phyloP scores from a whole-genome alignment of 2,797 vertebrate genomes.

The Cirrhinus molitorella region DNA sequence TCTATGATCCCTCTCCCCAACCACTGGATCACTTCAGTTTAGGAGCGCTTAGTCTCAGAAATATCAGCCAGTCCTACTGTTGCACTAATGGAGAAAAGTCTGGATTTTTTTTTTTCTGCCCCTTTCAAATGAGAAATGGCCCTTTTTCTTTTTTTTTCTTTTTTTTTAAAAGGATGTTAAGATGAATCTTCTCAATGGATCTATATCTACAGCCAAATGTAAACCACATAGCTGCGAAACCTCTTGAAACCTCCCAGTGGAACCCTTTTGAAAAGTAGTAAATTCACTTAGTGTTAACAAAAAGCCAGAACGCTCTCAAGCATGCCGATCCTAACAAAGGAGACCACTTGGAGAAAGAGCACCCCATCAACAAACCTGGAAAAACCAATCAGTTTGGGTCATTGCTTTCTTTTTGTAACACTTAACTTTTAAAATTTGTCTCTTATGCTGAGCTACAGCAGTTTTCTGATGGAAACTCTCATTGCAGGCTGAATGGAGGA shows the following conservation, averaged over 20 bases:
- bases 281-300: conserved; percentile 42
- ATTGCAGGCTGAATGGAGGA: conserved; percentile 77
- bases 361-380: conserved; percentile 70
- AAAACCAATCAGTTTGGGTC: conserved; percentile 66
- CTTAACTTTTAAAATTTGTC: conserved; percentile 34
- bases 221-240: conserved; percentile 42
- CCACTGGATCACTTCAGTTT: conserved; percentile 56
- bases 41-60: conserved; percentile 52
- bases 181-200: conserved; percentile 52
- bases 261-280: conserved; percentile 42
- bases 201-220: conserved; percentile 45
- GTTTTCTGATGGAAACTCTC: conserved; percentile 63
- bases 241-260: conserved; percentile 47
- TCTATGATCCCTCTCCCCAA: conserved; percentile 31
- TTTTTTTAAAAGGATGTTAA: conserved; percentile 52
- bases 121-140: conserved; percentile 66
- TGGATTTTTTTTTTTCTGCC: conserved; percentile 60
- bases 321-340: conserved; percentile 77
- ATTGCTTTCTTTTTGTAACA: neutral
- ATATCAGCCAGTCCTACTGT: conserved; percentile 41
- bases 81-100: conserved; percentile 47
- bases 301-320: conserved; percentile 67
- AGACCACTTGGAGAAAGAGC: conserved; percentile 72
- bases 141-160: conserved; percentile 37
- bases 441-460: conserved; percentile 39